These are phyloP conservation scores for Xiphorhynchus erythropygius DNA, from an alignment of 2,797 vertebrate genomes.

Conservation along the genomic window DNA sequence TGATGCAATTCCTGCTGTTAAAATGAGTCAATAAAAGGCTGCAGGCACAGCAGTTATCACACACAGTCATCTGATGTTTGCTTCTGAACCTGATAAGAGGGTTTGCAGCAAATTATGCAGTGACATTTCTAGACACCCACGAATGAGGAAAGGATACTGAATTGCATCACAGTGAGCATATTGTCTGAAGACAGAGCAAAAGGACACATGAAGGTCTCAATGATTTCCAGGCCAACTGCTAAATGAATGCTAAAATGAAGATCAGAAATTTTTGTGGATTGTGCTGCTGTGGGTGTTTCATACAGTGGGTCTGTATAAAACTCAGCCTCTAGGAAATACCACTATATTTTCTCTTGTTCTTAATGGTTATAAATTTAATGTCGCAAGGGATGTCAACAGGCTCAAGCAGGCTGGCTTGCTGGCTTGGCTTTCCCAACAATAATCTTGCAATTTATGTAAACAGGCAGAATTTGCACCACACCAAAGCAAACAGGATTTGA, in stretches of 20 bases:
- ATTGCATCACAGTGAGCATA: neutral
- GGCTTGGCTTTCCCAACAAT: neutral
- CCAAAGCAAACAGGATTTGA: neutral
- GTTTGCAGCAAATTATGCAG: neutral
- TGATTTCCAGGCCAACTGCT: neutral
- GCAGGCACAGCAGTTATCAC: neutral
- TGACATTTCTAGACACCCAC: neutral
- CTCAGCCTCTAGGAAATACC: neutral
- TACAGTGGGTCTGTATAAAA: neutral
- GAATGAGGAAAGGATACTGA: neutral
- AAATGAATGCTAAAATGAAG: neutral
- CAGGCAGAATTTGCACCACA: neutral
- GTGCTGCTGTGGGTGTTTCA: neutral
- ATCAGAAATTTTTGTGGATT: neutral
- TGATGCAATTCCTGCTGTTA: neutral
- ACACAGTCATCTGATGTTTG: neutral
- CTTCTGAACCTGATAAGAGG: neutral
- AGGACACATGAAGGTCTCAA: rapidly evolving
- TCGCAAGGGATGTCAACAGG: neutral
- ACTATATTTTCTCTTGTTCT: neutral
- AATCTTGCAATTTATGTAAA: neutral
- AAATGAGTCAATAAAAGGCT: neutral
- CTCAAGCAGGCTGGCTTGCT: neutral
- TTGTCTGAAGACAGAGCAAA: neutral
- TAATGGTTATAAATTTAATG: neutral